Base-by-base conservation (phyloP, 2,888 invertebrate genomes). In the Noctua pronuba region DNA sequence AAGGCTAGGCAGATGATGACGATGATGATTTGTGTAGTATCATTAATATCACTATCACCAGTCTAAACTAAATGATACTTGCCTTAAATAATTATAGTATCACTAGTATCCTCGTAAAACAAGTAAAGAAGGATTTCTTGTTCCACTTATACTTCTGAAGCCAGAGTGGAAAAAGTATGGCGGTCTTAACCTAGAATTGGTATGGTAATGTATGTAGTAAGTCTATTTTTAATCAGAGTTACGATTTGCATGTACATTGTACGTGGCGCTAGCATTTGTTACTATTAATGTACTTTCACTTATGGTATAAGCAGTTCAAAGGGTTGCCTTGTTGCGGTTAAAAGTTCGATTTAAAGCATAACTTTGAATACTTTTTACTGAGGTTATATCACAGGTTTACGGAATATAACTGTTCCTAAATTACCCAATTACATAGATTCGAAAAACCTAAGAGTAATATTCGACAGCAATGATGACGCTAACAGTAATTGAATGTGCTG, bases 221-320 rank as follows among this genome's bases (percentile, higher is more conserved):
- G 44, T 82, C 67, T 83, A 81, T 81, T 81, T 81, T 72, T 78
- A 81, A 78, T 72, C 72, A 52, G 16, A 81, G n/a, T 72, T 72
- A 69, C 64, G 60, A 77, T 83, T 83, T 67, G 46, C 60, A 71
- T 78, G 55, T 70, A 77, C 41, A 46, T 55, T 77, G 10, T 60
- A 18, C 7, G 35, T 49, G 28, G 49, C 18, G 16, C 35, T 65
- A 65, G 41, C 24, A 64, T 49, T 67, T 69, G 49, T 69, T 52
- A 31, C n/a, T 62, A 62, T 55, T 74, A 21, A 41, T 79, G 31
- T 35, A 28, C 31, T 73, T 73, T 64, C 11, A 1, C 52, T 7
- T n/a, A 18, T 13, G 10, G 10, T 46, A 2, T 38, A 13, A 24
- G 7, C 35, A 24, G 58, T 60, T 75, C 58, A 60, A 38, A 74